These are phyloP conservation scores for Acrocephalus kingi DNA, from an alignment of 2,113 vertebrate species.

Conservation along the genomic window DNA sequence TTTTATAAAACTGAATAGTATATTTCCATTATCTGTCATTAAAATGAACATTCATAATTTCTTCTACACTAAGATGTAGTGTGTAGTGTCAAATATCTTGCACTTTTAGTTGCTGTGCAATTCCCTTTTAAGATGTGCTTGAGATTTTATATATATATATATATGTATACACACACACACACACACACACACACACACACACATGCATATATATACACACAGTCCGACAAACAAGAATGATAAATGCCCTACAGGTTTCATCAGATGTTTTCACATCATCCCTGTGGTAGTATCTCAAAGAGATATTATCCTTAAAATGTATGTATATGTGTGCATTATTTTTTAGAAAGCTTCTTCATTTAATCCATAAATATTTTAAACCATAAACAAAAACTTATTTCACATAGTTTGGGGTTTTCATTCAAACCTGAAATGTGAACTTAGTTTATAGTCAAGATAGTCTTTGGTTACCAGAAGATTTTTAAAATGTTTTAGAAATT, in stretches of 20 bases:
- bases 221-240: not conserved
- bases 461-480: not conserved
- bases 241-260: conserved; percentile 4
- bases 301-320: not conserved
- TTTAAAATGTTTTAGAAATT: not conserved
- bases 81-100: not conserved
- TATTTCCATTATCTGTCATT: not conserved
- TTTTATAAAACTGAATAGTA: not conserved
- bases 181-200: too few species aligned
- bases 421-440: conserved; percentile 25
- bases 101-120: not conserved
- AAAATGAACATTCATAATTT: not conserved
- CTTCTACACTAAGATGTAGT: not conserved
- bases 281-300: not conserved
- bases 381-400: conserved; percentile 14
- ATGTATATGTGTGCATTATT: not conserved
- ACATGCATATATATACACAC: too few species aligned
- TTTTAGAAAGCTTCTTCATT: conserved; percentile 15
- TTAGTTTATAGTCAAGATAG: not conserved
- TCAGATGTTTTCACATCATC: conserved; percentile 17
- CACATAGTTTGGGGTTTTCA: conserved; percentile 19
- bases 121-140: not conserved
- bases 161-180: too few species aligned
- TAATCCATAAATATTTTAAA: not conserved
- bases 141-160: not conserved